phyloP scores from a whole-genome alignment of 1,140 invertebrate species.

The Brachionus asplanchnoidis region DNA sequence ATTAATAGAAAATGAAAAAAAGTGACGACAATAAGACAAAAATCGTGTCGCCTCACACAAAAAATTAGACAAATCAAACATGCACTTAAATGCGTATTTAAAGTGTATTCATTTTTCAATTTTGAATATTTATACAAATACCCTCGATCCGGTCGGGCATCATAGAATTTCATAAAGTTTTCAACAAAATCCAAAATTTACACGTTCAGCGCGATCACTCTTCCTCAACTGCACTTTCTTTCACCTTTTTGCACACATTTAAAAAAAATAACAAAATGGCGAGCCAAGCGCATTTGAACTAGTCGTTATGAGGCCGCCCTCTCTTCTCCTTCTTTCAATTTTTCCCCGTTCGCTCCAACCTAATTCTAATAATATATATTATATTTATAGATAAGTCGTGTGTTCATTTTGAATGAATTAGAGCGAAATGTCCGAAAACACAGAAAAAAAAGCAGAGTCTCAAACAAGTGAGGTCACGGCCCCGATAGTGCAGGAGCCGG shows the following conservation, averaged over 20 bases:
- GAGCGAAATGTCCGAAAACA: neutral
- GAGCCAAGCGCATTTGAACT: neutral
- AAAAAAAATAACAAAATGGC: neutral
- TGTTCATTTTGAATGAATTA: conserved; percentile 4
- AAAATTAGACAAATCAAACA: neutral
- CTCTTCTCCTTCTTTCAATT: neutral
- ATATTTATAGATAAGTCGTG: neutral
- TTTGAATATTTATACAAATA: neutral
- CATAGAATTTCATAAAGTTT: neutral
- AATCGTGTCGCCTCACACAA: neutral
- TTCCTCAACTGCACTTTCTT: neutral
- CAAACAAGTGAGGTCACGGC: neutral
- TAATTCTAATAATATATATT: neutral
- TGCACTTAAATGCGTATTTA: neutral
- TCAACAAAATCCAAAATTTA: neutral
- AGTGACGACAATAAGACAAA: neutral
- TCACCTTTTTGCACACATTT: neutral
- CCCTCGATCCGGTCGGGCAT: neutral
- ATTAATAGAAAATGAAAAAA: neutral
- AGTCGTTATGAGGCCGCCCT: neutral
- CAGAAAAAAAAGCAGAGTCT: neutral
- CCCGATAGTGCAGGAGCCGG: neutral
- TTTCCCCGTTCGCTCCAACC: neutral
- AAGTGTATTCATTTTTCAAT: neutral
- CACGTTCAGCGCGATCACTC: neutral